A percentile compares a stretch with the other conserved stretches of the same genome.
These are phyloP conservation scores for Pelecanus crispus DNA, from an alignment of 2,113 vertebrate genomes.

Conservation along the genomic window DNA sequence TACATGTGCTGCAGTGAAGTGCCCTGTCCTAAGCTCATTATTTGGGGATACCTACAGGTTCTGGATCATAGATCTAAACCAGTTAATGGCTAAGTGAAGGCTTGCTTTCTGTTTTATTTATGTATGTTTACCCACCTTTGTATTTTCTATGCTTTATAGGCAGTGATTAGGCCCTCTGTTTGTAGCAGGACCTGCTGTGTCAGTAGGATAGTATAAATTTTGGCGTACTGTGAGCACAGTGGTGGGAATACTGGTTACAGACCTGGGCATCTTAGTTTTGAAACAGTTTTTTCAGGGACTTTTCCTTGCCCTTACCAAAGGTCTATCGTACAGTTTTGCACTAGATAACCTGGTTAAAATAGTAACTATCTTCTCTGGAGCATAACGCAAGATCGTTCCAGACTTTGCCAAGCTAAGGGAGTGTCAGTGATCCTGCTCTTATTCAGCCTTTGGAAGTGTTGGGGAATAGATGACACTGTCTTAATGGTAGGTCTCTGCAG, in stretches of 20 bases:
- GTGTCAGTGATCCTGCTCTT: neutral
- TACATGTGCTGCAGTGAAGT: rapidly evolving
- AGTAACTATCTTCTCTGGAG: neutral
- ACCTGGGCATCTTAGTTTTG: neutral
- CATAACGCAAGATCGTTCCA: neutral
- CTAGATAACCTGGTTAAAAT: neutral
- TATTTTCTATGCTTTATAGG: neutral
- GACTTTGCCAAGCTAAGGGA: neutral
- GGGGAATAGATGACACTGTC: neutral
- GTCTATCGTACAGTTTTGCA: neutral
- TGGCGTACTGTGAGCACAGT: neutral
- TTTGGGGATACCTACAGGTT: neutral
- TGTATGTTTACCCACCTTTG: neutral
- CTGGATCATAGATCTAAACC: neutral
- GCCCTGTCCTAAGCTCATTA: neutral
- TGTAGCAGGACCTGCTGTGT: neutral
- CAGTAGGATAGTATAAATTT: neutral
- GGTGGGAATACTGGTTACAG: neutral
- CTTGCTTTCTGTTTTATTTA: neutral
- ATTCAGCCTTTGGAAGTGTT: neutral
- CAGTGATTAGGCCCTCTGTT: neutral
- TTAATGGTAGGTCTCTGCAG: neutral
- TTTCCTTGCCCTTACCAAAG: neutral
- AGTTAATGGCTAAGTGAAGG: neutral
- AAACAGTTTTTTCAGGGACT: neutral